Evolutionary conservation across 2,797 vertebrate genomes (phyloP).

Genomic region (Geotrypetes seraphini): DNA sequence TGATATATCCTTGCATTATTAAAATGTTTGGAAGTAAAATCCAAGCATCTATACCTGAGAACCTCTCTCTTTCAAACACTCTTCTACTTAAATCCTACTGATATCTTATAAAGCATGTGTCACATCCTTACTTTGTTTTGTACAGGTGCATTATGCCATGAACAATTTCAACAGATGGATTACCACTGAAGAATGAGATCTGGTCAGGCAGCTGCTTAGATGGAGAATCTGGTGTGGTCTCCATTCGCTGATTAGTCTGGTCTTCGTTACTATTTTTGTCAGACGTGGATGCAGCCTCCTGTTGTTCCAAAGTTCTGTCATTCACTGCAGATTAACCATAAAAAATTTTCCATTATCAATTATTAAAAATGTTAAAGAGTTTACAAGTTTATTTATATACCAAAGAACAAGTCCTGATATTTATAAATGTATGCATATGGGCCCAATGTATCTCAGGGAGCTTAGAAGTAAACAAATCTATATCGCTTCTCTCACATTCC

Average conservation of each 20-base stretch:
- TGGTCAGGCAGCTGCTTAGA: slow-evolving; percentile 93
- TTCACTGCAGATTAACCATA: slow-evolving; percentile 26
- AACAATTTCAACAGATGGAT: slow-evolving; percentile 90
- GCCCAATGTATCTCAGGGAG: rapidly evolving
- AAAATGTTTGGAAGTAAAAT: too few relatives aligned
- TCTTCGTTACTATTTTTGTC: slow-evolving; percentile 34
- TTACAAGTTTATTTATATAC: too few relatives aligned
- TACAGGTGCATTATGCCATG: slow-evolving; percentile 97
- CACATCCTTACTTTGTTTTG: slow-evolving; percentile 84
- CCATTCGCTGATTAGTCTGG: slow-evolving; percentile 27
- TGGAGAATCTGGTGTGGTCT: slow-evolving; percentile 65
- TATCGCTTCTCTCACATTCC: too few relatives aligned
- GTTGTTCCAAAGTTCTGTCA: slow-evolving; percentile 26
- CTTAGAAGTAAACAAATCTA: neutral
- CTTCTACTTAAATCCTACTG: too few relatives aligned
- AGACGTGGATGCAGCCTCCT: slow-evolving; percentile 25
- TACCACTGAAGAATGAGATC: slow-evolving; percentile 96
- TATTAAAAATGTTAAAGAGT: too few relatives aligned
- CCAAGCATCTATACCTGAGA: too few relatives aligned
- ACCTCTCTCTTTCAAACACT: too few relatives aligned
- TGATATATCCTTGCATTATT: too few relatives aligned
- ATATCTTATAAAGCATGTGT: too few relatives aligned
- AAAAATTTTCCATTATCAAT: slow-evolving; percentile 13
- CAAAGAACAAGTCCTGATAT: too few relatives aligned
- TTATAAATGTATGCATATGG: too few relatives aligned